Conservation (phyloP, 2,888 invertebrate genomes). For the Caenorhabditis sp. region DNA sequence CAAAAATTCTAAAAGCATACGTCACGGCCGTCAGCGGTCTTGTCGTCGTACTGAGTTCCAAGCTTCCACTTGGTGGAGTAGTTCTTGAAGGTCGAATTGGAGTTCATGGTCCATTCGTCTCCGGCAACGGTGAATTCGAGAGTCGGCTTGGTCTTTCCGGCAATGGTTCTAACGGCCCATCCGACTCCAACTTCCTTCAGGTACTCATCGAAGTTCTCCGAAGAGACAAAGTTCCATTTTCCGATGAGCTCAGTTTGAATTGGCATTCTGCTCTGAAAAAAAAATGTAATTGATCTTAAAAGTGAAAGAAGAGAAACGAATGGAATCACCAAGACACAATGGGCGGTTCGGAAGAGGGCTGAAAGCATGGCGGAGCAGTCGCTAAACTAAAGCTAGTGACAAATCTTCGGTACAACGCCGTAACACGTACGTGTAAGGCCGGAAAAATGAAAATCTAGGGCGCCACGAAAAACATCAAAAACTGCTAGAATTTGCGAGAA, state of each 20-base stretch:
- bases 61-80: constrained; percentile 77
- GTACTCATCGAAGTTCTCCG: constrained; percentile 82
- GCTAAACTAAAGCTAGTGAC: constrained; percentile 19
- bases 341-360: constrained; percentile 42
- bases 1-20: constrained; percentile 51
- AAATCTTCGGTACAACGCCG: constrained; percentile 2
- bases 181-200: constrained; percentile 81
- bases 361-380: constrained; percentile 24
- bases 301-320: not conserved
- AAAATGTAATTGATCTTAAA: not conserved
- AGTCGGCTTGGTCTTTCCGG: constrained; percentile 77
- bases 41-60: constrained; percentile 76
- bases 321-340: constrained; percentile 52
- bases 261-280: constrained; percentile 62
- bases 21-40: constrained; percentile 81
- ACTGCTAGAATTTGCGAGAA: constrained; percentile 12
- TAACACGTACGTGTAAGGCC: not conserved
- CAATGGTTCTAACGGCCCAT: constrained; percentile 79
- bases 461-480: constrained; percentile 17
- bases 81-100: constrained; percentile 82
- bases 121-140: constrained; percentile 76
- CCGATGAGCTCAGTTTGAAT: constrained; percentile 75
- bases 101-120: constrained; percentile 79
- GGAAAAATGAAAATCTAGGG: not conserved
- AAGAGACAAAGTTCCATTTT: constrained; percentile 80